Evolutionary conservation across 2,888 invertebrate genomes (phyloP).

Genomic region (Tenthredo mesomela): DNA sequence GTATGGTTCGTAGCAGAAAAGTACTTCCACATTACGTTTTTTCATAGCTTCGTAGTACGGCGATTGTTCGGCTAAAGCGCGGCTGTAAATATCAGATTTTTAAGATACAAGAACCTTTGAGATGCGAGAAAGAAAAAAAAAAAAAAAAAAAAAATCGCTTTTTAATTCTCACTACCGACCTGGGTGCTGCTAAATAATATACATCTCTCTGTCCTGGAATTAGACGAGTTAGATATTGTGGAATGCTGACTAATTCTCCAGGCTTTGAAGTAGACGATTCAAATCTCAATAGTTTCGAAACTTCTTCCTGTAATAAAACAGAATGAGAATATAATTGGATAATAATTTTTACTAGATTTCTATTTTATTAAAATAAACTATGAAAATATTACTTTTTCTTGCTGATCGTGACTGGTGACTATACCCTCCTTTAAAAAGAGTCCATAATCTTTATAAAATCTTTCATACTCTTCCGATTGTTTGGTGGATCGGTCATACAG

Average conservation of each 20-base stretch:
- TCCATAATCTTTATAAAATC: conserved; percentile 95
- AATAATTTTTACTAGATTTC: conserved; percentile 40
- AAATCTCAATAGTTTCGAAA: conserved; percentile 93
- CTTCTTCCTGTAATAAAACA: conserved; percentile 86
- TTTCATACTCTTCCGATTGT: conserved; percentile 88
- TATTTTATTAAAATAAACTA: background rate
- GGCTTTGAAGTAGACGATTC: conserved; percentile 91
- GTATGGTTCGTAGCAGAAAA: conserved; percentile 98
- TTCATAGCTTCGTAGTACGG: conserved; percentile 97
- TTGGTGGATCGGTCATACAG: conserved; percentile 92
- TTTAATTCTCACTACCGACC: conserved; percentile 79
- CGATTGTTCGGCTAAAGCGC: conserved; percentile 94
- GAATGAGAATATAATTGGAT: conserved; percentile 60
- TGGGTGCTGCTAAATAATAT: conserved; percentile 96
- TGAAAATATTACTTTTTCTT: conserved; percentile 88
- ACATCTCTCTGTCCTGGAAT: conserved; percentile 91
- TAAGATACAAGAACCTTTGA: background rate
- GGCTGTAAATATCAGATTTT: conserved; percentile 81
- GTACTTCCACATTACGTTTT: conserved; percentile 92
- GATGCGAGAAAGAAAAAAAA: conserved; percentile 16
- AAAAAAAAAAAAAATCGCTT: conserved; percentile 9
- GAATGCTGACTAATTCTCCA: conserved; percentile 87
- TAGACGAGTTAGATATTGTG: conserved; percentile 89
- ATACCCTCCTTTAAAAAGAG: conserved; percentile 98
- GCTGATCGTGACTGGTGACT: conserved; percentile 89